A percentile compares a stretch with the other conserved stretches of the same genome.
Conservation (phyloP, 2,888 invertebrate genomes). For the Lepidonotus clava region DNA sequence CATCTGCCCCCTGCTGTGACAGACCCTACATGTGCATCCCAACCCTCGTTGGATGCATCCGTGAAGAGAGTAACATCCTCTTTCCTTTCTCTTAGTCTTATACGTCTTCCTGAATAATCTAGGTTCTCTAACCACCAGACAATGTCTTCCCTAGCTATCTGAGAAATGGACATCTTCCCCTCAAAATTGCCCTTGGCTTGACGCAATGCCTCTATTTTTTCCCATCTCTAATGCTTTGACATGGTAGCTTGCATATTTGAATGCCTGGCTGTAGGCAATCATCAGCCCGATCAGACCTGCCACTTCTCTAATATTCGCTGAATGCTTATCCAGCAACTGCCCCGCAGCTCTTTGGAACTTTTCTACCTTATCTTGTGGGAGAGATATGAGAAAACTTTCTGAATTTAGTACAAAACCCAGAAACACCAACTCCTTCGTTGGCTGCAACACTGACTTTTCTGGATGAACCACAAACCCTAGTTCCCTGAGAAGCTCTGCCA, state of each 20-base stretch:
- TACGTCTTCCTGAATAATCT: background rate
- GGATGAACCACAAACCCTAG: background rate
- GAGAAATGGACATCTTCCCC: background rate
- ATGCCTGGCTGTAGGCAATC: background rate
- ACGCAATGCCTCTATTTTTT: background rate
- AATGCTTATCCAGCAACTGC: background rate
- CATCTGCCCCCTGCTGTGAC: background rate
- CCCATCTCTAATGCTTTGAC: background rate
- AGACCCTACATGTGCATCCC: background rate
- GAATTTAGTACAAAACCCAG: background rate
- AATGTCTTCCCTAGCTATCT: too few species aligned
- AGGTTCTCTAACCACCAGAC: background rate
- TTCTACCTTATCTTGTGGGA: background rate
- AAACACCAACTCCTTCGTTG: background rate
- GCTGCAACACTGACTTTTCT: background rate
- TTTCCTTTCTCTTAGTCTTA: background rate
- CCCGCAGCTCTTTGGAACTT: background rate
- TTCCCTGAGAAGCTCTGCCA: background rate
- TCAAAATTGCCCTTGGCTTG: background rate
- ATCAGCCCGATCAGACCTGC: background rate
- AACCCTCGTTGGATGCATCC: background rate
- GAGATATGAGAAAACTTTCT: background rate
- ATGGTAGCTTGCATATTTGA: background rate
- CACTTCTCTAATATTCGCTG: background rate
- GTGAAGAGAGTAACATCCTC: background rate